Evolutionary conservation across 1,140 invertebrate genomes (phyloP).

Genomic region (Helicoverpa zea): DNA sequence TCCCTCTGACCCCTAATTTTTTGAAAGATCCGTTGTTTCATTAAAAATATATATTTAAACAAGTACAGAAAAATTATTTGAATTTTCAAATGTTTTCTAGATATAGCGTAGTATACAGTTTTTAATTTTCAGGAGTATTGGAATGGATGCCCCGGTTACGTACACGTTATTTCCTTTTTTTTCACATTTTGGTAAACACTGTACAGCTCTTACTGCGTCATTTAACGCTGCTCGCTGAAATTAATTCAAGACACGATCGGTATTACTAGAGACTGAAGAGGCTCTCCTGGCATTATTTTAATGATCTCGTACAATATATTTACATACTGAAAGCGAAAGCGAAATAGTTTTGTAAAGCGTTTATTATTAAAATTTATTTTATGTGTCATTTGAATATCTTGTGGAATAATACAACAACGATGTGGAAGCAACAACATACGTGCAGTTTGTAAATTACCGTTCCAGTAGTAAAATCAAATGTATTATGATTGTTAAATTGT

Average conservation of each 20-base stretch:
- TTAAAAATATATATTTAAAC: too few species aligned
- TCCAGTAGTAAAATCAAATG: too few species aligned
- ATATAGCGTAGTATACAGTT: too few species aligned
- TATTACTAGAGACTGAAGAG: constrained; percentile 44
- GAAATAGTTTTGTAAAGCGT: not conserved
- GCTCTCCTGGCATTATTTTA: constrained; percentile 39
- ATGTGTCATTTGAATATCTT: not conserved
- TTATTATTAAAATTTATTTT: not conserved
- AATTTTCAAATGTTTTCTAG: too few species aligned
- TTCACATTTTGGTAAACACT: not conserved
- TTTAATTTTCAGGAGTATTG: too few species aligned
- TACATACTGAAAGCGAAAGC: constrained; percentile 15
- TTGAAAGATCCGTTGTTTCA: constrained; percentile 56
- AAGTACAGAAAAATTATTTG: too few species aligned
- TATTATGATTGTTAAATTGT: too few species aligned
- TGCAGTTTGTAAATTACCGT: too few species aligned
- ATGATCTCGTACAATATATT: constrained; percentile 17
- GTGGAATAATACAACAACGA: not conserved
- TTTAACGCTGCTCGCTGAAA: constrained; percentile 39
- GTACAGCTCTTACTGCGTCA: not conserved
- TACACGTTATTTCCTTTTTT: too few species aligned
- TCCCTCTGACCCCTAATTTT: constrained; percentile 72
- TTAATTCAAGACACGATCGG: constrained; percentile 59
- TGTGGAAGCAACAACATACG: too few species aligned
- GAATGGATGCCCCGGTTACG: too few species aligned